These are phyloP conservation scores for Leucoptera coffeella DNA, from an alignment of 2,888 invertebrate species.

Conservation along the genomic window DNA sequence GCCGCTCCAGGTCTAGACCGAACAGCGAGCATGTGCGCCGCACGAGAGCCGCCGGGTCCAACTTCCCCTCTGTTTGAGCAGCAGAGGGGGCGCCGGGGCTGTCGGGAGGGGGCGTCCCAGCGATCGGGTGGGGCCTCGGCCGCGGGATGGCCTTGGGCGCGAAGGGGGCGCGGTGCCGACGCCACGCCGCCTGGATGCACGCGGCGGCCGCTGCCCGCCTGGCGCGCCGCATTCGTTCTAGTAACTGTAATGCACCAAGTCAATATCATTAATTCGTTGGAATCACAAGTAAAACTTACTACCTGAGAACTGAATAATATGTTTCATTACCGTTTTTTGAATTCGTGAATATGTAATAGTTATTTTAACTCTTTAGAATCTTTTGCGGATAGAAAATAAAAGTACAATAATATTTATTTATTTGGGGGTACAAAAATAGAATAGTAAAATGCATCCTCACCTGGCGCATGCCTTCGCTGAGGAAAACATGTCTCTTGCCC, in stretches of 20 bases:
- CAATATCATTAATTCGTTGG: too few relatives aligned
- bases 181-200: conserved; percentile 80
- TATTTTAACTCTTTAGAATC: neutral
- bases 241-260: conserved; percentile 62
- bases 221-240: conserved; percentile 75
- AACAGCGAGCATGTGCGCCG: conserved; percentile 87
- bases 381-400: neutral
- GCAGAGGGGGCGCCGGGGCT: conserved; percentile 49
- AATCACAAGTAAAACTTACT: too few relatives aligned
- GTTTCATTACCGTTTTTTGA: too few relatives aligned
- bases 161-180: conserved; percentile 57
- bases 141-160: conserved; percentile 49
- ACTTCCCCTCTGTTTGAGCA: conserved; percentile 76
- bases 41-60: conserved; percentile 82
- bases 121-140: conserved; percentile 84
- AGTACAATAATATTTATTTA: neutral
- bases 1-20: conserved; percentile 84
- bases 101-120: conserved; percentile 84
- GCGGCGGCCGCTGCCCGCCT: conserved; percentile 75
- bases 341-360: too few relatives aligned
- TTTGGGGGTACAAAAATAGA: neutral
- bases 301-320: too few relatives aligned
- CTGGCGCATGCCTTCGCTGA: conserved; percentile 89
- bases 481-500: conserved; percentile 88
- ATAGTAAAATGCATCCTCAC: conserved; percentile 32